These are phyloP conservation scores for Drosophila sechellia DNA, from an alignment of 1,140 invertebrate species.

Conservation along the genomic window DNA sequence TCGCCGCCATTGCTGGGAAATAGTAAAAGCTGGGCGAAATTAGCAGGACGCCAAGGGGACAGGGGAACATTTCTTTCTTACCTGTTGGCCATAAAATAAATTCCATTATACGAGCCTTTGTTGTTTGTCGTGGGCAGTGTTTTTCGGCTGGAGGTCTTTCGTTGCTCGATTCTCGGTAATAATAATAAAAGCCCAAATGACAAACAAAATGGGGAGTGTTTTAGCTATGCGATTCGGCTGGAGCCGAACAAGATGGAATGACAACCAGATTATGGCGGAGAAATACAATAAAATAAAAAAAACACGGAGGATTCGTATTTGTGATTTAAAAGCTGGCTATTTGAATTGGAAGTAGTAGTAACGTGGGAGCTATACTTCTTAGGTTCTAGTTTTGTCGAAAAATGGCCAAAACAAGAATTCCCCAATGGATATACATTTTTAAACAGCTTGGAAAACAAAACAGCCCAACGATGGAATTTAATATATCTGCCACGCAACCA, in stretches of 20 bases:
- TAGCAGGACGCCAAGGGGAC: conserved; percentile 68
- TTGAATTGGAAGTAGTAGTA: conserved; percentile 4
- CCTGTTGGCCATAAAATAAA: conserved; percentile 82
- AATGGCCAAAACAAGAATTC: too few species aligned
- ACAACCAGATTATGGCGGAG: conserved; percentile 27
- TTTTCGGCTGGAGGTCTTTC: background rate
- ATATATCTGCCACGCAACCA: conserved; percentile 16
- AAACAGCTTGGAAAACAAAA: background rate
- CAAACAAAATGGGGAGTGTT: conserved; percentile 26
- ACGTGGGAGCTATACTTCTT: background rate
- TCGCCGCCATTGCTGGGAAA: conserved; percentile 35
- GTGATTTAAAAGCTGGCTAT: conserved; percentile 1
- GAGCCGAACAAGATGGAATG: conserved; percentile 15
- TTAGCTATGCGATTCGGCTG: background rate
- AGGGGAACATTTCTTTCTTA: conserved; percentile 77
- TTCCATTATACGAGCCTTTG: conserved; percentile 73
- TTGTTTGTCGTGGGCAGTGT: conserved; percentile 10
- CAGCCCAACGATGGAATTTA: background rate
- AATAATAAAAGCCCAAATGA: conserved; percentile 61
- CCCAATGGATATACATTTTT: too few species aligned
- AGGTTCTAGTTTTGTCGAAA: background rate
- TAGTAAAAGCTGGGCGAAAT: conserved; percentile 75
- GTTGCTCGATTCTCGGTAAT: conserved; percentile 26
- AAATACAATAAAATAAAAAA: conserved; percentile 17
- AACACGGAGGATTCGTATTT: conserved; percentile 3